Base-by-base conservation (phyloP, 2,797 vertebrate species). In the Lithobates sylvaticus region DNA sequence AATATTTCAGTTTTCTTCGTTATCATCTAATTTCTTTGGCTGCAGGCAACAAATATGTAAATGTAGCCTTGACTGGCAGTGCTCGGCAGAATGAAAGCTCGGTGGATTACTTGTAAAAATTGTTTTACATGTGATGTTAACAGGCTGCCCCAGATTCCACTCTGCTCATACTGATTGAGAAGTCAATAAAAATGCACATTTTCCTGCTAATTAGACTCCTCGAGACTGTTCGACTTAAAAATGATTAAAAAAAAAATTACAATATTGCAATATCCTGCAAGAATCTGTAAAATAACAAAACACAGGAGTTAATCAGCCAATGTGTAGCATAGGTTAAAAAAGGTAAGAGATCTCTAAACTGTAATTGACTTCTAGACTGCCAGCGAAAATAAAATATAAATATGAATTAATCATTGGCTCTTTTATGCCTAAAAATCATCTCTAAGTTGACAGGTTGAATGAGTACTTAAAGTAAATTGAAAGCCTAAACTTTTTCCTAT, bases 181-280 rank as follows among this genome's bases (percentile, higher is more conserved):
- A 92, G 88, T 89, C 91, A 89, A 87, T 88, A 84, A 89, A 91
- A 90, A 86, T 74, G 85, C 74, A 83, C 86, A 73, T 92, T 91
- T 90, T 88, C 65, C 85, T 89, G 72, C 90, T 93, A 93, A 92
- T 93, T 91, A 91, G 88, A 88, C 88, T 92, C 89, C 86, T 78
- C 74, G 86, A 91, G 88, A 90, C 81, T 91, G 61, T 88, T 85
- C 88, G 36, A 36, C 83, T 85, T 89, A 89, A 84, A 90, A 83
- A 61, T 70, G 61, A 88, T 61, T 61, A 15, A 54, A 54, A 18
- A 18, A 54, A 54, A 23, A 61, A 54, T 54, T 16, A 54, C 15
- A 54, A 61, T 75, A 4, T 23, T 76, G 58, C 18, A 23, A 36
- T 26, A 74, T 69, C 54, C 29, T 67, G 12, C 23, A 50, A 10